Base-by-base conservation (phyloP, 2,113 vertebrate species). In the Nannospalax galili region DNA sequence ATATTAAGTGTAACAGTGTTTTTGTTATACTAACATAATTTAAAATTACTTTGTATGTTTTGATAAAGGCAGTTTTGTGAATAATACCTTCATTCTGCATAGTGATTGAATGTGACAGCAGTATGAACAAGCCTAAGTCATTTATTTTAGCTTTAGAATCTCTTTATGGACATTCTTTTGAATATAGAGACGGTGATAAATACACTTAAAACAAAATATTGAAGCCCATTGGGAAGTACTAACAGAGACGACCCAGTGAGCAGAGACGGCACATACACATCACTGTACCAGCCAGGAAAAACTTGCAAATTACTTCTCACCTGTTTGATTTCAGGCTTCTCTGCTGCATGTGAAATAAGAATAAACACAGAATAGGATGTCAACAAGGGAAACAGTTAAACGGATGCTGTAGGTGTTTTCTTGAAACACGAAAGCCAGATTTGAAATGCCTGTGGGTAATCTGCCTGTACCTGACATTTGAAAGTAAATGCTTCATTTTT, bases 381-480 rank as follows among this genome's bases (percentile, higher is more conserved):
- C 84, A 96, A 37, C 89, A 94, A 94, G 88, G 78, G 58, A 62
- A 70, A 70, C 48, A 89, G 92, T 86, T 95, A 92, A 94, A 75
- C 0, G 1, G 69, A 69, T 94, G 91, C 78, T 89, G 7, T 85
- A 58, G 90, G 69, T 93, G 30, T 97, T 94, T 97, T 87, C 37
- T 45, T 91, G 94, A 94, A 92, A 94, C 87, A 73, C 81, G 65
- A 97, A 94, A 96, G 84, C n/a, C 65, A 75, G 70, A 80, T 88
- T 91, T 89, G 75, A 93, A 96, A 95, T 93, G 94, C 94, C 91
- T 92, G 17, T 28, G 89, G 93, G 91, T 96, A 77, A 91, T 81
- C 93, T 91, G 88, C 91, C 32, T 84, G 42, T 52, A 58, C 32
- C 91, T 92, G 89, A 92, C 89, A 87, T 79, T 60, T 45, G 52